Evolutionary conservation across 2,888 invertebrate species (phyloP).

Genomic region (Leucophora obtusa): DNA sequence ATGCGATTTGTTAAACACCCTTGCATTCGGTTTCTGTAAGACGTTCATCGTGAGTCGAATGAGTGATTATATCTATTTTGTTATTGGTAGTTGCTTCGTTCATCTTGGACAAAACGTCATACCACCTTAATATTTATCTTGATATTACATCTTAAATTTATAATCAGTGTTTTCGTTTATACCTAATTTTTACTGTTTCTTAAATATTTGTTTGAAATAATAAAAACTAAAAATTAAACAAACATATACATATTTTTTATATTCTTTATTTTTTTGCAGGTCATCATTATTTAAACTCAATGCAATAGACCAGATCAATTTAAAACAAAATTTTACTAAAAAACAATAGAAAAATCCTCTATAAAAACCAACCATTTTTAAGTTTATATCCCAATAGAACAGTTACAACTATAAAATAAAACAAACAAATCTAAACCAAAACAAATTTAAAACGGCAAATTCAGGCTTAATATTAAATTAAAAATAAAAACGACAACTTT

Average conservation of each 20-base stretch:
- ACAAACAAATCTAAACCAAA: conserved; percentile 37
- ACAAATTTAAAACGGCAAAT: conserved; percentile 54
- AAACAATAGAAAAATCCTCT: conserved; percentile 69
- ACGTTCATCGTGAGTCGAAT: no score
- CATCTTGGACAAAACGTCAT: no score
- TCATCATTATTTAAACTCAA: conserved; percentile 75
- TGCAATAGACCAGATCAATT: conserved; percentile 74
- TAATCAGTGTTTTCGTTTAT: no score
- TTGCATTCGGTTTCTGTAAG: no score
- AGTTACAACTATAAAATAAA: conserved; percentile 66
- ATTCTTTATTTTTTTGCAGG: conserved; percentile 68
- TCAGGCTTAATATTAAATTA: conserved; percentile 48
- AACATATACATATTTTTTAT: background rate
- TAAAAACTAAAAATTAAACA: no score
- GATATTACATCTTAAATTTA: no score
- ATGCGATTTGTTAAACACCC: no score
- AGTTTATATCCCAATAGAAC: conserved; percentile 75
- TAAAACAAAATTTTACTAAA: conserved; percentile 68
- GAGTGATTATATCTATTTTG: no score
- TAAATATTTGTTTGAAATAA: no score
- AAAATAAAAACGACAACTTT: conserved; percentile 50
- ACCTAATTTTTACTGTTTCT: no score
- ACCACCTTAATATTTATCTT: no score
- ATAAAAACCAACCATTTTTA: conserved; percentile 73
- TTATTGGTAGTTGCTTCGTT: no score